These are phyloP conservation scores for Zaprionus davidi DNA, from an alignment of 1,140 invertebrate genomes.

Conservation along the genomic window DNA sequence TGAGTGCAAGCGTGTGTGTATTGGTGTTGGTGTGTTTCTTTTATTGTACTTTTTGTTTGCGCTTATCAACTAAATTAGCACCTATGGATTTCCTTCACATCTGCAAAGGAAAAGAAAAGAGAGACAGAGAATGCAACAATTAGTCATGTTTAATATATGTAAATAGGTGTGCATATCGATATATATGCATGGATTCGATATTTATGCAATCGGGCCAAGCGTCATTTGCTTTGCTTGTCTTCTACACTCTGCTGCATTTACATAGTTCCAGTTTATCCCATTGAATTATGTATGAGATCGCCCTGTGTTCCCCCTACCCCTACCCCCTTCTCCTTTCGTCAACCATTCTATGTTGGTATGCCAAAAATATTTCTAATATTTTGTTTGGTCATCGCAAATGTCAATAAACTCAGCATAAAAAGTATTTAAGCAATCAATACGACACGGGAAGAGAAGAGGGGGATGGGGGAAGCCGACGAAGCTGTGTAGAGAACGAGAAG, in stretches of 20 bases:
- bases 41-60: conserved; percentile 77
- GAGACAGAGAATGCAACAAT: conserved; percentile 24
- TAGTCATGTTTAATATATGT: conserved; percentile 33
- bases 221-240: conserved; percentile 43
- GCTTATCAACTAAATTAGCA: conserved; percentile 84
- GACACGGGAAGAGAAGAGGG: conserved; percentile 21
- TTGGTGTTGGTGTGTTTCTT: conserved; percentile 24
- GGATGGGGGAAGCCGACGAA: conserved; percentile 32
- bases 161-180: conserved; percentile 10
- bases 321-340: not conserved
- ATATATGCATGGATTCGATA: conserved; percentile 33
- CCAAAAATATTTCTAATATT: conserved; percentile 40
- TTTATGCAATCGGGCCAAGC: conserved; percentile 71
- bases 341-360: not conserved
- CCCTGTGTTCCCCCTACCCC: not conserved
- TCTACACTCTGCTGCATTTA: conserved; percentile 36
- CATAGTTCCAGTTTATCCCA: conserved; percentile 5
- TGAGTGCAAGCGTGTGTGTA: conserved; percentile 10
- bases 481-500: conserved; percentile 23
- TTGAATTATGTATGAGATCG: conserved; percentile 43
- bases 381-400: conserved; percentile 57
- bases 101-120: conserved; percentile 62
- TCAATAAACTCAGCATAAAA: conserved; percentile 71
- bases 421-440: conserved; percentile 73
- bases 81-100: conserved; percentile 84